A percentile compares a stretch with the other conserved stretches of the same genome.
Conservation (phyloP, 2,113 vertebrate species). For the Gulo gulo region DNA sequence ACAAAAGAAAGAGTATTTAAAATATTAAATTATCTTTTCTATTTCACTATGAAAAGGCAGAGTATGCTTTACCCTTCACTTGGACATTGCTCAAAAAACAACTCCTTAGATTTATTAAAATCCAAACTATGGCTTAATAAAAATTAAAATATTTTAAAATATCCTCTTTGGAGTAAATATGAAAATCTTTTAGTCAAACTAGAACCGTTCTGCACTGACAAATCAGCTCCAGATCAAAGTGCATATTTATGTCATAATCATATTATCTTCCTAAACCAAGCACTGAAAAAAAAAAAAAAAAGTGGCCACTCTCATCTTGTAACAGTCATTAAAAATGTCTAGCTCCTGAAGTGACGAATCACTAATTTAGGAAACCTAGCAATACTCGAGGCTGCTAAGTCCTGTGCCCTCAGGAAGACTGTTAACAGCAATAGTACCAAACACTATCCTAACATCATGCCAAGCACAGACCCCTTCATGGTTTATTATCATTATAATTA, state of each 20-base stretch:
- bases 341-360: neutral
- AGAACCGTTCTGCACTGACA: neutral
- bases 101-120: constrained; percentile 22
- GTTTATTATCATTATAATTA: neutral
- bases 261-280: neutral
- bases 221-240: neutral
- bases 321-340: neutral
- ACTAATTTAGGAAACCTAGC: neutral
- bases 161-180: neutral
- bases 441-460: neutral
- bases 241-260: neutral
- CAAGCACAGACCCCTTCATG: neutral
- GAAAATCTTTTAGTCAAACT: neutral
- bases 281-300: neutral
- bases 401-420: neutral
- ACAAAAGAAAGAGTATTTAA: neutral
- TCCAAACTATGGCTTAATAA: neutral
- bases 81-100: neutral
- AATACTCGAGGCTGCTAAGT: neutral
- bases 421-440: neutral
- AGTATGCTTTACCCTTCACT: neutral
- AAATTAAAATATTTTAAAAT: neutral
- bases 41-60: neutral
- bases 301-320: neutral
- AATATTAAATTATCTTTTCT: neutral